These are phyloP conservation scores for Hylomyscus alleni DNA, from an alignment of 2,797 vertebrate genomes.

Conservation along the genomic window DNA sequence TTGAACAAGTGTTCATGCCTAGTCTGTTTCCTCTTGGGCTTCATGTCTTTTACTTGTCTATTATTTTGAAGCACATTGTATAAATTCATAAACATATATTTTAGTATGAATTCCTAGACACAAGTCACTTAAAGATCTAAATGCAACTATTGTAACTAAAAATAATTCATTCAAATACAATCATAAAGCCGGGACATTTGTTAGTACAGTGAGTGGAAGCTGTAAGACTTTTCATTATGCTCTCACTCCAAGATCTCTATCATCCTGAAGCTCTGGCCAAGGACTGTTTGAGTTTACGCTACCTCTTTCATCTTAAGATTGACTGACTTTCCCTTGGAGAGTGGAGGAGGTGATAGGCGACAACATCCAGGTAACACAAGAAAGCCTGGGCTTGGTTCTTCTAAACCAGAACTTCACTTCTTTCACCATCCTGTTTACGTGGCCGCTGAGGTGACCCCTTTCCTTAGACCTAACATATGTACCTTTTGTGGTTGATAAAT, in stretches of 20 bases:
- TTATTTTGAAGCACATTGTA: background rate
- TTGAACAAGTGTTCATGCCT: background rate
- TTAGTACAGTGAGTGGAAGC: background rate
- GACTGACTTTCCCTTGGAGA: background rate
- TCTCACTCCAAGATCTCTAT: background rate
- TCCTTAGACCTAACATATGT: slow-evolving; percentile 1
- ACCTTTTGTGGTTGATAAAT: background rate
- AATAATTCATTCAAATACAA: background rate
- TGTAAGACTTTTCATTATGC: background rate
- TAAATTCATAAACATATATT: slow-evolving; percentile 7
- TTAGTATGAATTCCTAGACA: background rate
- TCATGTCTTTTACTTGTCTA: background rate
- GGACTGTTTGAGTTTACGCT: background rate
- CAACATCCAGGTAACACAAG: background rate
- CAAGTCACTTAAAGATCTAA: background rate
- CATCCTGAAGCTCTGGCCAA: background rate
- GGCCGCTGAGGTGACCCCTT: background rate
- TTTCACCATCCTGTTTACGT: background rate
- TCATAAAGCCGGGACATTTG: background rate
- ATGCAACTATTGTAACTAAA: background rate
- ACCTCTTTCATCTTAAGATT: background rate
- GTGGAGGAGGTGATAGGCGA: background rate
- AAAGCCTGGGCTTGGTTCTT: background rate
- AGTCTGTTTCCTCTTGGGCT: background rate
- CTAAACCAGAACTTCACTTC: slow-evolving; percentile 1